These are phyloP conservation scores for Cyprinodon brontotheroides DNA, from an alignment of 2,113 vertebrate species.

Conservation along the genomic window DNA sequence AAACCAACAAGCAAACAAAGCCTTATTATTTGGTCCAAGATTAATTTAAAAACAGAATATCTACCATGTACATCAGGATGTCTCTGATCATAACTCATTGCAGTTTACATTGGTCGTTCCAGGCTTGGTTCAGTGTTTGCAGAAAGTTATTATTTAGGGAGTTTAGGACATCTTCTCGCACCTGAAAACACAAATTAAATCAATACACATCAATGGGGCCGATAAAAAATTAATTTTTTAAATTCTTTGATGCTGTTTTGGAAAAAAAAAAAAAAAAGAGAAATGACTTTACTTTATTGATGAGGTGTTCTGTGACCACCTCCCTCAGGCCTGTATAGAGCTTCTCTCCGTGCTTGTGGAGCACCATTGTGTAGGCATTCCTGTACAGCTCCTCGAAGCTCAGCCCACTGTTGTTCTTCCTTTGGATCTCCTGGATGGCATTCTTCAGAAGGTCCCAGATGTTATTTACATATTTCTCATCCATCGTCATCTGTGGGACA, in stretches of 20 bases:
- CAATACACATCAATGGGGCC: not conserved
- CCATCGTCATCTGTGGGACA: conserved; percentile 91
- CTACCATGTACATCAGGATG: conserved; percentile 98
- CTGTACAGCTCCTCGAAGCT: conserved; percentile 96
- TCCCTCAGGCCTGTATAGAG: conserved; percentile 95
- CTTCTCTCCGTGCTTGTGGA: conserved; percentile 95
- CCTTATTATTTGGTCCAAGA: conserved; percentile 38
- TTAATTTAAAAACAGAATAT: conserved; percentile 43
- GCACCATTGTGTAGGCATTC: conserved; percentile 96
- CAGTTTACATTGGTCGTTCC: conserved; percentile 98
- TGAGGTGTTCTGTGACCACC: conserved; percentile 96
- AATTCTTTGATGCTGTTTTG: not conserved
- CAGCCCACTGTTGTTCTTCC: conserved; percentile 96
- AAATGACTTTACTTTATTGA: conserved; percentile 88
- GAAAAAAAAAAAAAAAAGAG: not conserved
- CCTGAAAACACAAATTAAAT: conserved; percentile 75
- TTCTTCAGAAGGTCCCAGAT: conserved; percentile 99
- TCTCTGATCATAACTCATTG: conserved; percentile 99
- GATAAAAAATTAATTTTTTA: not conserved
- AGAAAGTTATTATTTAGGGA: conserved; percentile 97
- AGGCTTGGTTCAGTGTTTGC: conserved; percentile 95
- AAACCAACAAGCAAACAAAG: conserved; percentile 37
- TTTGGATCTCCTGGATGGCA: conserved; percentile 98
- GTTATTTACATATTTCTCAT: conserved; percentile 98
- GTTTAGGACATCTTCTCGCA: conserved; percentile 93